phyloP scores from a whole-genome alignment of 2,797 vertebrate species.

The Oreochromis grahami region DNA sequence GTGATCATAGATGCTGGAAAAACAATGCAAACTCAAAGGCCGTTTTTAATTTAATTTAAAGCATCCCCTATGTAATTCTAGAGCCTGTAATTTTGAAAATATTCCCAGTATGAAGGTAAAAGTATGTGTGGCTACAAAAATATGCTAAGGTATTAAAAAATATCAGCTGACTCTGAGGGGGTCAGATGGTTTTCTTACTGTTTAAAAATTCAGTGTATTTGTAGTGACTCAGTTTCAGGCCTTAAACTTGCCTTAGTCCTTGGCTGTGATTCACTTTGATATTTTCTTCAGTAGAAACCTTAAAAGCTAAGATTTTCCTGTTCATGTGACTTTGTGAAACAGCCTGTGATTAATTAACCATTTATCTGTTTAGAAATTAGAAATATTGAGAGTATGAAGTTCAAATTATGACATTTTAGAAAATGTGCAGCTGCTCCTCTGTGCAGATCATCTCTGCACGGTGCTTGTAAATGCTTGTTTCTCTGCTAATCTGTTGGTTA shows the following conservation, averaged over 20 bases:
- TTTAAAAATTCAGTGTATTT: neutral
- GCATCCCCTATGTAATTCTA: fast-evolving
- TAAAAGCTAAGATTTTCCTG: fast-evolving
- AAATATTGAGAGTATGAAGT: fast-evolving
- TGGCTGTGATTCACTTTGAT: neutral
- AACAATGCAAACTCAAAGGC: neutral
- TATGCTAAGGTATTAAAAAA: neutral
- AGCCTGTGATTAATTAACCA: fast-evolving
- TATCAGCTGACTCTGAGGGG: neutral
- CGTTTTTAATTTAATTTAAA: neutral
- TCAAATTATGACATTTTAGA: neutral
- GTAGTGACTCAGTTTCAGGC: fast-evolving
- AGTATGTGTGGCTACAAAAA: neutral
- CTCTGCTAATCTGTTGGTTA: neutral
- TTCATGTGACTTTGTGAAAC: neutral
- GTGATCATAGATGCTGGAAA: neutral
- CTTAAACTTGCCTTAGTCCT: neutral
- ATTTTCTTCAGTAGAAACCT: neutral
- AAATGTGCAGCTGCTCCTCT: neutral
- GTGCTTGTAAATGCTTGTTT: neutral
- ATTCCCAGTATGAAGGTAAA: neutral
- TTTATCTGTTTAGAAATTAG: neutral
- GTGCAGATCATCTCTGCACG: neutral
- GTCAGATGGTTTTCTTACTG: neutral
- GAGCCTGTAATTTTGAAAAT: neutral